phyloP scores from a whole-genome alignment of 2,888 invertebrate genomes.

The Atethmia centrago region DNA sequence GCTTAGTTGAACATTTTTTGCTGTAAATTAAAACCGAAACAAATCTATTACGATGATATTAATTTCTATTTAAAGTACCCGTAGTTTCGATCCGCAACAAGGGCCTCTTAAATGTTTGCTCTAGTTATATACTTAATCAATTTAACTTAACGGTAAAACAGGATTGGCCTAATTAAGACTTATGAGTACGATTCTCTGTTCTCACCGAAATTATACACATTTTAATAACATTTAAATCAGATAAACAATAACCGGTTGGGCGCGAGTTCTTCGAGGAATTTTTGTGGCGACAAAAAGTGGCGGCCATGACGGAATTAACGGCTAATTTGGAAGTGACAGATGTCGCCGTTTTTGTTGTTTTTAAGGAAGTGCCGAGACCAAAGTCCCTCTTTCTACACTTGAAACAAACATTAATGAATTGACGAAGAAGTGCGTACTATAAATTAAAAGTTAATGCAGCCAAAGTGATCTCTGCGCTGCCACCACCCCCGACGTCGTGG shows the following conservation, averaged over 20 bases:
- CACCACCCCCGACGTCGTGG: too few species aligned
- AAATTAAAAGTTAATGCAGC: not conserved
- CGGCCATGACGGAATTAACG: constrained; percentile 39
- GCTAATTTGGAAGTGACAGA: constrained; percentile 43
- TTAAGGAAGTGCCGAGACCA: not conserved
- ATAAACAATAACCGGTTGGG: constrained; percentile 53
- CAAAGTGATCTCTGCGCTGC: too few species aligned
- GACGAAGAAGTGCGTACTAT: not conserved
- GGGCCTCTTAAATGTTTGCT: not conserved
- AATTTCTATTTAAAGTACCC: not conserved
- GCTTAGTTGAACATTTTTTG: constrained; percentile 4
- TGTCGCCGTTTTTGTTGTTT: constrained; percentile 24
- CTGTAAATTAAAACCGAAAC: not conserved
- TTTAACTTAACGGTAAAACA: constrained; percentile 10
- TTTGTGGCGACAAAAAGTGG: constrained; percentile 36
- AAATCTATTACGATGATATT: not conserved
- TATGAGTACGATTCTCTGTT: constrained; percentile 12
- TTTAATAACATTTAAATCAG: constrained; percentile 43
- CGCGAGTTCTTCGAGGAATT: constrained; percentile 42
- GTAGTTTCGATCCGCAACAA: not conserved
- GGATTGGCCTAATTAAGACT: constrained; percentile 16
- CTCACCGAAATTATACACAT: constrained; percentile 33
- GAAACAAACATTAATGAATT: not conserved
- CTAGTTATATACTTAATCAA: constrained; percentile 4
- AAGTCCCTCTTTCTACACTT: too few species aligned